These are phyloP conservation scores for Idaea dimidiata DNA, from an alignment of 2,888 invertebrate genomes.

Conservation along the genomic window DNA sequence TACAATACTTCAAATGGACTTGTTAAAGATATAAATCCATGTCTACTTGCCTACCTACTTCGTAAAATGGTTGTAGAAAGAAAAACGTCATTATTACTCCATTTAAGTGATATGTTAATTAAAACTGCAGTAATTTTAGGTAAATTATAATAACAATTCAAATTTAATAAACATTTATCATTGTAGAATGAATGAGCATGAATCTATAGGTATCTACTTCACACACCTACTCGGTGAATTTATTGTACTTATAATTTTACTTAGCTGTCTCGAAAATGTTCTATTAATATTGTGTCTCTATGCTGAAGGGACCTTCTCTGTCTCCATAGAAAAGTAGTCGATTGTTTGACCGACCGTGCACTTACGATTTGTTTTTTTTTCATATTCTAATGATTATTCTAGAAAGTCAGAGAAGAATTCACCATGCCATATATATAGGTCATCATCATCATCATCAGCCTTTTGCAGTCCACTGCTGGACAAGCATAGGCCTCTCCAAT, in stretches of 20 bases:
- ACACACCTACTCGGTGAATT: background rate
- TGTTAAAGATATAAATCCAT: constrained; percentile 43
- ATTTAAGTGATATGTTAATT: background rate
- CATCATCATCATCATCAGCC: no score
- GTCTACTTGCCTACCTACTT: constrained; percentile 20
- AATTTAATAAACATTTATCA: background rate
- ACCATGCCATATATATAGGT: no score
- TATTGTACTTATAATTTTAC: no score
- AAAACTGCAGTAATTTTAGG: background rate
- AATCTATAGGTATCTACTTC: background rate
- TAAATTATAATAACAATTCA: background rate
- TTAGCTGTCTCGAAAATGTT: background rate
- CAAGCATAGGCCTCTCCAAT: no score
- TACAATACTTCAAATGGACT: constrained; percentile 34
- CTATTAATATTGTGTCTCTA: background rate
- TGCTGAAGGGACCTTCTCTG: background rate
- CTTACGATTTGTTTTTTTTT: no score
- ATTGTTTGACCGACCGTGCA: no score
- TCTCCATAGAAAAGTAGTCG: no score
- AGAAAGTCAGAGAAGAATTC: no score
- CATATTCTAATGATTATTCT: no score
- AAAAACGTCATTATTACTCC: background rate
- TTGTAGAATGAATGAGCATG: background rate
- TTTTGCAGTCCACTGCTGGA: no score
- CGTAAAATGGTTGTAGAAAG: background rate